Evolutionary conservation across 2,113 vertebrate genomes (phyloP).

Genomic region (Corythaixoides concolor): DNA sequence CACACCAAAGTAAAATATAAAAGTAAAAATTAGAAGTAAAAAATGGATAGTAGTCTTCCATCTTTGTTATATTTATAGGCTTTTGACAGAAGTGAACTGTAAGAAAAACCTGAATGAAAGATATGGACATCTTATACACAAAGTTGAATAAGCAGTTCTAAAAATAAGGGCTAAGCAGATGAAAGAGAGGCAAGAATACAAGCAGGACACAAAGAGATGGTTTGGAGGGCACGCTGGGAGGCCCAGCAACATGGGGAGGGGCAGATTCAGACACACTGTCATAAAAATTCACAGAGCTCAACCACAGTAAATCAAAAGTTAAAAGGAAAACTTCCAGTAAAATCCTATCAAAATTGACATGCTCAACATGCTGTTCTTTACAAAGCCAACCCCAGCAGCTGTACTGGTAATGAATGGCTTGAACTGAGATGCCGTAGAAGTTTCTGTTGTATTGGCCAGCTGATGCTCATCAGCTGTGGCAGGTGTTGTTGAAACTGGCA

Average conservation of each 20-base stretch:
- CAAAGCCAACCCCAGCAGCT: not conserved
- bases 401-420: not conserved
- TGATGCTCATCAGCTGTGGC: constrained; percentile 9
- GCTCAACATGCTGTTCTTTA: not conserved
- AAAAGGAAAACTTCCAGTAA: constrained; percentile 19
- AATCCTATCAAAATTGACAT: constrained; percentile 9
- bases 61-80: not conserved
- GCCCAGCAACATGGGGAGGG: rapidly evolving
- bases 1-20: not conserved
- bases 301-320: not conserved
- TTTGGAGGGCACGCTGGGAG: not conserved
- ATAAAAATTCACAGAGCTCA: constrained; percentile 2
- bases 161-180: not conserved
- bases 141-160: not conserved
- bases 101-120: not conserved
- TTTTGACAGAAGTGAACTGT: not conserved
- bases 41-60: not conserved
- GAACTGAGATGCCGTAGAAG: not conserved
- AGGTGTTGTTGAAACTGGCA: constrained; percentile 22
- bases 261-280: not conserved
- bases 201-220: not conserved
- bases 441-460: not conserved
- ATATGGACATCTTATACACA: not conserved
- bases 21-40: not conserved
- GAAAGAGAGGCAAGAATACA: not conserved